Percentiles rank a stretch among this genome's conserved stretches.
Conservation (phyloP, 2,797 vertebrate genomes). For the Decapterus maruadsi region DNA sequence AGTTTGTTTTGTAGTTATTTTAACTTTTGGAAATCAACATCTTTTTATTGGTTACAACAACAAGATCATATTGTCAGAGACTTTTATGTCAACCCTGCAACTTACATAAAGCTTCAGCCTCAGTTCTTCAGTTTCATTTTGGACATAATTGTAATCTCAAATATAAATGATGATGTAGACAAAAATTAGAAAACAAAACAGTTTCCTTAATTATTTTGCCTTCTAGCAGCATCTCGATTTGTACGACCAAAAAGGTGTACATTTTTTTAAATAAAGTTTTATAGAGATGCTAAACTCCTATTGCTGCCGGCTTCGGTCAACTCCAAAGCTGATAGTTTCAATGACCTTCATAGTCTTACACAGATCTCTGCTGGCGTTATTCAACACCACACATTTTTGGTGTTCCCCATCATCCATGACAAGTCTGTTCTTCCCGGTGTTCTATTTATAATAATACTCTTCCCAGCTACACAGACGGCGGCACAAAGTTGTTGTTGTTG, state of each 20-base stretch:
- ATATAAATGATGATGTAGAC: background rate
- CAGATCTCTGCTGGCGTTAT: background rate
- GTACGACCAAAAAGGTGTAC: no score
- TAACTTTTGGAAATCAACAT: background rate
- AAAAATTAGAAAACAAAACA: background rate
- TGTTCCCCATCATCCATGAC: background rate
- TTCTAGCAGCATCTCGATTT: background rate
- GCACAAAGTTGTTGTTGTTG: constrained; percentile 54
- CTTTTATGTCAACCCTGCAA: background rate
- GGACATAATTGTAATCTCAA: background rate
- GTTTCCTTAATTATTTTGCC: background rate
- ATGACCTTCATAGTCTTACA: background rate
- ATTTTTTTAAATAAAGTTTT: no score
- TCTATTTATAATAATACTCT: background rate
- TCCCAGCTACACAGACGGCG: background rate
- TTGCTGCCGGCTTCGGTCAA: constrained; percentile 1
- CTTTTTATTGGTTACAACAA: background rate
- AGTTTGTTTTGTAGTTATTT: no score
- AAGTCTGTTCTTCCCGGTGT: background rate
- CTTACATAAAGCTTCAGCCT: background rate
- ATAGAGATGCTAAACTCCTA: background rate
- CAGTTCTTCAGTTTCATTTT: background rate
- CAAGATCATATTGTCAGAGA: background rate
- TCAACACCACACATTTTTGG: constrained; percentile 6
- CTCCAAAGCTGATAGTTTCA: background rate